Base-by-base conservation (phyloP, 64 coral and sea anemone species). In the Hydrozoanthus tunicans region DNA sequence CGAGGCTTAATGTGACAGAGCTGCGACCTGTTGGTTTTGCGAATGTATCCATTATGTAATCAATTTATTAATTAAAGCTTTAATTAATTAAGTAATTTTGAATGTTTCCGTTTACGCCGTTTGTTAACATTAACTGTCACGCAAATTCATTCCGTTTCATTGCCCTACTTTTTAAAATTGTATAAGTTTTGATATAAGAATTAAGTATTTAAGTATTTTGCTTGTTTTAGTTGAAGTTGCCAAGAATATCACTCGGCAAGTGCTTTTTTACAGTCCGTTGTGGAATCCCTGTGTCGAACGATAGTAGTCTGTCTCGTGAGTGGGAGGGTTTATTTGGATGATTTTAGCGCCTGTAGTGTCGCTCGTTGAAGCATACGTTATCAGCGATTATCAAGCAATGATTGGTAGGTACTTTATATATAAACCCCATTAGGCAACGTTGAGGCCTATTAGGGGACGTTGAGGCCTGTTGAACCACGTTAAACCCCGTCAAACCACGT, bases 141-240 rank as follows among this genome's bases (percentile, higher is more conserved):
- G 20, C 20, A 20, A 20, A 20, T 20, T 20, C 20, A 20, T 20
- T 20, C 20, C 20, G 20, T 20, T 17, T 67, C 64, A 67, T 4
- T 67, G 12, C 15, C 64, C 15, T 13, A 14, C 64, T 68, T 68
- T 68, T 68, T 68, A 9, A 14, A 68, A 17, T 70, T 70, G 3
- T 70, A 70, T 70, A 24, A 70, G 4, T 70, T 70, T 7, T 70
- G 67, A 70, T 7, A 15, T 70, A 24, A 20, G 20, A 20, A 20
- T 20, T 20, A 20, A 20, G 67, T 23, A 70, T 24, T 70, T 15
- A 70, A 14, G 7, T 70, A 70, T 70, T 20, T 70, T 70, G 67
- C 67, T 70, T 70, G 67, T 70, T 70, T 70, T 15, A 70, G 67
- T 70, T 70, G 17, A 70, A 70, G 26, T 70, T 70, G 67, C 67